phyloP scores from a whole-genome alignment of 2,113 vertebrate species.

The Bothrops jararaca region DNA sequence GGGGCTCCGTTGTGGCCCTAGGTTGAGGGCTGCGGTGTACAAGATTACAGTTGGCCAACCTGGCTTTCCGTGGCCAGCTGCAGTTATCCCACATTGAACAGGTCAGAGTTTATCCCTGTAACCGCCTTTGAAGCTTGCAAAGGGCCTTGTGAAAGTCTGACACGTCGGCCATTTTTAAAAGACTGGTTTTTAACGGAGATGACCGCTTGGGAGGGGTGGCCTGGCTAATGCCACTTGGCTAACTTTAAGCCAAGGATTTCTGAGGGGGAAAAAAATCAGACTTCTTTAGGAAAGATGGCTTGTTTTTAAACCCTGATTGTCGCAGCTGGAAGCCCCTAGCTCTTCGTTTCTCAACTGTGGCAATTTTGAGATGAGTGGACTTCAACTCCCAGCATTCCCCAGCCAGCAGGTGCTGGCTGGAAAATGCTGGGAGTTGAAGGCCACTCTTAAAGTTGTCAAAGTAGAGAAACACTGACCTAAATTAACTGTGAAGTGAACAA shows the following conservation, averaged over 20 bases:
- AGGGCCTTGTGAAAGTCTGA: background rate
- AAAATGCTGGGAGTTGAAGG: too few species aligned
- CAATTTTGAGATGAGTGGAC: too few species aligned
- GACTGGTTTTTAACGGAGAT: background rate
- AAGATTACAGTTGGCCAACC: background rate
- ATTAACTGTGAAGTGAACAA: background rate
- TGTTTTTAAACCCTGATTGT: background rate
- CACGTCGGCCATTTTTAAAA: background rate
- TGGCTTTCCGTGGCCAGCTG: background rate
- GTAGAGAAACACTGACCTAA: background rate
- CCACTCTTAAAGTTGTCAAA: too few species aligned
- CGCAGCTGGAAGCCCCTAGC: background rate
- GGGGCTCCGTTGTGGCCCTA: background rate
- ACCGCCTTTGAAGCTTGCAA: too few species aligned
- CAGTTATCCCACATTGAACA: background rate
- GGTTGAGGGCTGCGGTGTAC: fast-evolving
- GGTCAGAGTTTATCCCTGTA: background rate
- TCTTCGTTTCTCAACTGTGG: too few species aligned
- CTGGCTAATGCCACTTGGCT: background rate
- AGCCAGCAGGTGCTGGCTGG: too few species aligned
- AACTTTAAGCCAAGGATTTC: background rate
- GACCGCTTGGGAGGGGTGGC: too few species aligned
- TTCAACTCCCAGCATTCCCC: too few species aligned
- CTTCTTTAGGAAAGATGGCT: background rate
- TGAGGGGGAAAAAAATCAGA: background rate